phyloP scores from a whole-genome alignment of 2,888 invertebrate species.

The Microdon myrmicae region DNA sequence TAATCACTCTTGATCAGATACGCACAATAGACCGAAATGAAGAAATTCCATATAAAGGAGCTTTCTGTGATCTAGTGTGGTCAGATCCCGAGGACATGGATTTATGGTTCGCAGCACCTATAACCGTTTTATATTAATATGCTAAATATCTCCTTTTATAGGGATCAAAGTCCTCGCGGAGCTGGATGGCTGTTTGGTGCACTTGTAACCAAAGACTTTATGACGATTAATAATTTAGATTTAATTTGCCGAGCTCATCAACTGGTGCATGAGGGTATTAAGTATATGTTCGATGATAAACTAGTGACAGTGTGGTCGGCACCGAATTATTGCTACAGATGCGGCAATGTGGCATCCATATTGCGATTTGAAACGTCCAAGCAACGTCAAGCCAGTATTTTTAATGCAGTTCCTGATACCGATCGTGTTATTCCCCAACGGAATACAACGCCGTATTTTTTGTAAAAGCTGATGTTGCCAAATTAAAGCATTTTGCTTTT shows the following conservation, averaged over 20 bases:
- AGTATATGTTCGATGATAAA: conserved; percentile 97
- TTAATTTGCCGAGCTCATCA: conserved; percentile 99
- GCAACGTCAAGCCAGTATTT: conserved; percentile 84
- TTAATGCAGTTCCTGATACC: conserved; percentile 94
- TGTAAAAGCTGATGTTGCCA: conserved; percentile 72
- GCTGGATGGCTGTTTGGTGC: conserved; percentile 98
- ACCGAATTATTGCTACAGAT: conserved; percentile 99
- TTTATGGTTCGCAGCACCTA: conserved; percentile 74
- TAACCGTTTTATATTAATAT: background rate
- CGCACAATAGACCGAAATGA: conserved; percentile 94
- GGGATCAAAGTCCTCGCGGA: conserved; percentile 91
- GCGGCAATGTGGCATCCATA: conserved; percentile 98
- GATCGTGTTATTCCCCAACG: conserved; percentile 93
- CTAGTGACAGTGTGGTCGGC: conserved; percentile 99
- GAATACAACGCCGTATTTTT: conserved; percentile 96
- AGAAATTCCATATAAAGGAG: conserved; percentile 98
- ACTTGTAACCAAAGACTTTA: conserved; percentile 92
- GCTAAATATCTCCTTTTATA: conserved; percentile 58
- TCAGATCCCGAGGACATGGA: conserved; percentile 98
- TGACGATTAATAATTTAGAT: conserved; percentile 90
- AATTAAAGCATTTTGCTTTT: too few relatives aligned
- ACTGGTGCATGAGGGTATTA: conserved; percentile 97
- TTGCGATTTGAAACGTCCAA: conserved; percentile 86
- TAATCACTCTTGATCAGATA: conserved; percentile 96
- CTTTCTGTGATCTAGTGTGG: conserved; percentile 99